phyloP scores from a whole-genome alignment of 2,888 invertebrate species.

The Mimachlamys varia region DNA sequence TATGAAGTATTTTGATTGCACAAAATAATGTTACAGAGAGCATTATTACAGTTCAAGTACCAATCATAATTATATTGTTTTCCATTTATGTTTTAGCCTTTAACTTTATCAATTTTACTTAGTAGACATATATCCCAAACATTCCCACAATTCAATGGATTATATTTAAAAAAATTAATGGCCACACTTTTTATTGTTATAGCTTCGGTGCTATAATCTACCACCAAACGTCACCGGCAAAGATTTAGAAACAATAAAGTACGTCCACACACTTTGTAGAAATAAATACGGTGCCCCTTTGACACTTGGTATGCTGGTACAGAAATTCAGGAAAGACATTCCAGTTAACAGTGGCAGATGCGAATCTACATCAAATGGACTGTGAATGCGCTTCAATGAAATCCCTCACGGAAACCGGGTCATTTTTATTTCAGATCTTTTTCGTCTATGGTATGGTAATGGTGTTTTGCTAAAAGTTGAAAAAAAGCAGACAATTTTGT shows the following conservation, averaged over 20 bases:
- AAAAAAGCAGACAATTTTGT: constrained; percentile 28
- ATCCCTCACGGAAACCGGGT: neutral
- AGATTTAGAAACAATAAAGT: neutral
- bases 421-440: constrained; percentile 31
- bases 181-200: no score
- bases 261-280: constrained; percentile 5
- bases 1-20: no score
- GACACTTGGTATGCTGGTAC: neutral
- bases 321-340: constrained; percentile 22
- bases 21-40: no score
- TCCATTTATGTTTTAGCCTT: no score
- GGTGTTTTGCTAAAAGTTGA: neutral
- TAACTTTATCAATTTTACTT: no score
- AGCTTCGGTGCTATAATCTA: no score
- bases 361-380: constrained; percentile 14
- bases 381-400: constrained; percentile 34
- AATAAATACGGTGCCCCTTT: neutral
- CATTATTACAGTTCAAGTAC: no score
- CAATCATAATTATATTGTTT: no score
- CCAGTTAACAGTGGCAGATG: constrained; percentile 21
- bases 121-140: no score
- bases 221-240: neutral
- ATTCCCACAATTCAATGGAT: no score
- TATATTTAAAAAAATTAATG: no score
- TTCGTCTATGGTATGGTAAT: constrained; percentile 6